A percentile compares a stretch with the other conserved stretches of the same genome.
phyloP scores from a whole-genome alignment of 2,113 vertebrate species.

The Tamias sibiricus region DNA sequence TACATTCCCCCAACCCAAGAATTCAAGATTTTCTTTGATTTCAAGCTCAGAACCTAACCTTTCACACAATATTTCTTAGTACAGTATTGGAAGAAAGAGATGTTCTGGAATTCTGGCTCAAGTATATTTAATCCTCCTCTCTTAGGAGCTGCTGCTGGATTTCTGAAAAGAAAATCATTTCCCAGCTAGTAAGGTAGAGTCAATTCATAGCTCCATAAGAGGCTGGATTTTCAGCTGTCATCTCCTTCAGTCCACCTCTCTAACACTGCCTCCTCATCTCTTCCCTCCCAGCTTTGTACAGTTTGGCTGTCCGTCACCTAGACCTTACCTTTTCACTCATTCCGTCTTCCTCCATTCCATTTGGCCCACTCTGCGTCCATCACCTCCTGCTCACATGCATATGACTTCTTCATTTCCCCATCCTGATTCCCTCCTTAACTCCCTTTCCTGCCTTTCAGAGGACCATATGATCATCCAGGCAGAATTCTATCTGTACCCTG shows the following conservation, averaged over 20 bases:
- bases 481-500: slow-evolving; percentile 17
- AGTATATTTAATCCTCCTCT: background rate
- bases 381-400: rapidly evolving
- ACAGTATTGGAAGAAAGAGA: background rate
- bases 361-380: too few species aligned
- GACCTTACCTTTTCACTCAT: background rate
- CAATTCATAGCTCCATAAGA: background rate
- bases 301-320: rapidly evolving
- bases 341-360: rapidly evolving
- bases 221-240: background rate
- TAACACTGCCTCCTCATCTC: rapidly evolving
- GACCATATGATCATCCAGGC: slow-evolving; percentile 64
- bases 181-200: background rate
- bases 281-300: background rate
- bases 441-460: slow-evolving; percentile 39
- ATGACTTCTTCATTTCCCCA: background rate
- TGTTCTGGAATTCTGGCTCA: background rate
- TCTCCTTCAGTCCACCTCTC: background rate
- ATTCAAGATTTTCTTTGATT: background rate
- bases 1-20: background rate
- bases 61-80: background rate
- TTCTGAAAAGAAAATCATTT: background rate
- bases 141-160: background rate
- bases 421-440: background rate
- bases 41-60: background rate